Percentiles rank a stretch among this genome's conserved stretches.
Conservation (phyloP, 2,113 vertebrate species). For the Cyphomyrus plagiostoma region DNA sequence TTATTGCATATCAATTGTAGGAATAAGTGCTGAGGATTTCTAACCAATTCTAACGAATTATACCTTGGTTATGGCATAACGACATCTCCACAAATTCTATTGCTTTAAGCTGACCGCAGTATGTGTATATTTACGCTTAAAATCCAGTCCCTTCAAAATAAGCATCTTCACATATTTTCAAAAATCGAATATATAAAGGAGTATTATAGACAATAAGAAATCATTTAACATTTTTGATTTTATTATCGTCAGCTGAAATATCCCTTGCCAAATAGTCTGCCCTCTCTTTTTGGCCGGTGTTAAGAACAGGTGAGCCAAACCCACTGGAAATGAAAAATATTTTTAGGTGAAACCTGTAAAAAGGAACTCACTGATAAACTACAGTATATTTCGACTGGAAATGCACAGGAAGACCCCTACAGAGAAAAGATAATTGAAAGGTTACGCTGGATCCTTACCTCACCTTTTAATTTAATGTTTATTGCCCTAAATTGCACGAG, state of each 20-base stretch:
- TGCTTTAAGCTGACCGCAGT: neutral
- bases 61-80: neutral
- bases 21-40: neutral
- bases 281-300: neutral
- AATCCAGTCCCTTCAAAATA: neutral
- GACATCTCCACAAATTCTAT: neutral
- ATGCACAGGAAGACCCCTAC: neutral
- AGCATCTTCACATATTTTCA: neutral
- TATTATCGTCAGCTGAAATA: neutral
- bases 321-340: neutral
- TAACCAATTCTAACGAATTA: too few species aligned
- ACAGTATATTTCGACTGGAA: neutral
- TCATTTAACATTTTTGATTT: neutral
- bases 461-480: constrained; percentile 48
- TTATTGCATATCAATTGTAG: neutral
- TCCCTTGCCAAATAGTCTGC: neutral
- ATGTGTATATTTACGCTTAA: neutral
- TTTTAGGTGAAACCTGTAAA: neutral
- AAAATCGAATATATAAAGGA: neutral
- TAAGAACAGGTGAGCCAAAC: neutral
- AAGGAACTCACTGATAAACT: neutral
- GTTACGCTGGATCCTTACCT: constrained; percentile 28
- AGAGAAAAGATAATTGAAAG: constrained; percentile 41
- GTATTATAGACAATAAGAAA: neutral
- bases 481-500: constrained; percentile 42